These are phyloP conservation scores for Struthidea cinerea DNA, from an alignment of 2,113 vertebrate genomes.

Conservation along the genomic window DNA sequence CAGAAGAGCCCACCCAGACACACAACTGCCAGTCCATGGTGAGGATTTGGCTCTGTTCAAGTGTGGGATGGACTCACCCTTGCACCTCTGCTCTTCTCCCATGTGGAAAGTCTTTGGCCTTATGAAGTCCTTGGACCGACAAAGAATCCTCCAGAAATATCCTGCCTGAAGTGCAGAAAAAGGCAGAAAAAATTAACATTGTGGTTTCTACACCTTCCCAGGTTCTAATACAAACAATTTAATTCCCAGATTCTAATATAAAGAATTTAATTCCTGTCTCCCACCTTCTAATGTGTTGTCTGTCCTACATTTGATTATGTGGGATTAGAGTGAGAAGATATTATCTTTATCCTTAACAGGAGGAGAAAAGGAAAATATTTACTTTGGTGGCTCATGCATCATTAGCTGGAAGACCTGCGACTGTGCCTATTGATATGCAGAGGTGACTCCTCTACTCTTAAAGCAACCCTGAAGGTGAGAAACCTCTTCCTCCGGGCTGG, in stretches of 20 bases:
- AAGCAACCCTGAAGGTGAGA: neutral
- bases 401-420: neutral
- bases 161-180: neutral
- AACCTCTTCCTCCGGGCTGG: neutral
- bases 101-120: neutral
- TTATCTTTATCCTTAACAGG: neutral
- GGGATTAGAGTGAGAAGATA: neutral
- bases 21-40: neutral
- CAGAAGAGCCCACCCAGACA: neutral
- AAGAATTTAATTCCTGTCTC: neutral
- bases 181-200: neutral
- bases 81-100: neutral
- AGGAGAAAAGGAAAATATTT: conserved; percentile 29
- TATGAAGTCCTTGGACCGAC: neutral
- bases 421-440: conserved; percentile 20
- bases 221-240: neutral
- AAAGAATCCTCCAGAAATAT: neutral
- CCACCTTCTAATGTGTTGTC: neutral
- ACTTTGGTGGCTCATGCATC: neutral
- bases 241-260: neutral
- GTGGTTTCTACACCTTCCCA: neutral
- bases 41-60: neutral
- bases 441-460: neutral
- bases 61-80: neutral
- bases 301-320: neutral